A percentile compares a stretch with the other conserved stretches of the same genome.
Conservation (phyloP, 1,140 invertebrate species). For the Diplogasteroides magnus region DNA sequence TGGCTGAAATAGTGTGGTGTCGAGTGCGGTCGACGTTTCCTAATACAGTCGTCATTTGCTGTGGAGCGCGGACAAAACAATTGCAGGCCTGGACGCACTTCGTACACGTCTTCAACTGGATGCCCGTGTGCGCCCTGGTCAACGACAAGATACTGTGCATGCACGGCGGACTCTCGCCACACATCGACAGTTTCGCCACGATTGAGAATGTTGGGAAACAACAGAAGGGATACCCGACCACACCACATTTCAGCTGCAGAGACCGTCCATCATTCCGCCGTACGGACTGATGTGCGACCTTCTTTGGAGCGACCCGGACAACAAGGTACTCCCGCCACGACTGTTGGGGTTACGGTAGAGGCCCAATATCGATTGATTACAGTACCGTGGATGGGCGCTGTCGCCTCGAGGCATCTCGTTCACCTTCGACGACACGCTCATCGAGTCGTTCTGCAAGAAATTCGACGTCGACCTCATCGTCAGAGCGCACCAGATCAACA, state of each 20-base stretch:
- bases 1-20: too few relatives aligned
- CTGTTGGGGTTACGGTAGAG: neutral
- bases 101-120: constrained; percentile 27
- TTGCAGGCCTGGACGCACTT: constrained; percentile 15
- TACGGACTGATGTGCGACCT: constrained; percentile 98
- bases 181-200: constrained; percentile 83
- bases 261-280: constrained; percentile 35
- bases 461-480: constrained; percentile 25
- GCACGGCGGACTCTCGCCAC: constrained; percentile 87
- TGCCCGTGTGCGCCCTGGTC: constrained; percentile 63
- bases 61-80: too few relatives aligned
- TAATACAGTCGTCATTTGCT: too few relatives aligned
- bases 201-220: constrained; percentile 59
- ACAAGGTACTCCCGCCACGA: neutral
- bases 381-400: constrained; percentile 5
- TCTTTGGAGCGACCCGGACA: constrained; percentile 86
- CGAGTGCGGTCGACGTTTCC: too few relatives aligned
- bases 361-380: too few relatives aligned
- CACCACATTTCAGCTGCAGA: constrained; percentile 24
- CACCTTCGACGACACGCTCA: constrained; percentile 27
- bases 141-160: constrained; percentile 81
- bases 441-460: constrained; percentile 32
- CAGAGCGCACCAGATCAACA: constrained; percentile 50
- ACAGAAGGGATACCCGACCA: neutral
- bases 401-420: constrained; percentile 35